phyloP scores from a whole-genome alignment of 2,888 invertebrate species.

The Caenorhabditis uteleia region DNA sequence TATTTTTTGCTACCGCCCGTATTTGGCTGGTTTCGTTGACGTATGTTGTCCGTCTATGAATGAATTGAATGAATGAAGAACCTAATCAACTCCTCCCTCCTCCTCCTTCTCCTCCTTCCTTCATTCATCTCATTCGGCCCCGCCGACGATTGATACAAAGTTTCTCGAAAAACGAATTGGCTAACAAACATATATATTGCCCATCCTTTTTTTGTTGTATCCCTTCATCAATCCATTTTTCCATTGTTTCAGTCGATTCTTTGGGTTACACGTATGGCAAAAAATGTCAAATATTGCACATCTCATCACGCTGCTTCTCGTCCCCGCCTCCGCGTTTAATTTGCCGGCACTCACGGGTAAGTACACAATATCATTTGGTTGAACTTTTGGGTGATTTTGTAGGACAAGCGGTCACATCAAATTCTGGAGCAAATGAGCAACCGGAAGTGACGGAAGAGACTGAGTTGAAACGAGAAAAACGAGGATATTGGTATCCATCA shows the following conservation, averaged over 20 bases:
- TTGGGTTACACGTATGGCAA: slow-evolving; percentile 24
- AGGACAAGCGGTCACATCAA: slow-evolving; percentile 48
- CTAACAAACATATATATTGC: too few relatives aligned
- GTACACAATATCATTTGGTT: too few relatives aligned
- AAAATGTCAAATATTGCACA: slow-evolving; percentile 12
- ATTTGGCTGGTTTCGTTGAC: too few relatives aligned
- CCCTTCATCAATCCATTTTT: slow-evolving; percentile 7
- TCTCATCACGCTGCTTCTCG: slow-evolving; percentile 13
- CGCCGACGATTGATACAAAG: too few relatives aligned
- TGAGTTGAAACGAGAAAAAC: slow-evolving; percentile 43
- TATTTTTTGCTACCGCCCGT: too few relatives aligned
- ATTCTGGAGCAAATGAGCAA: slow-evolving; percentile 44
- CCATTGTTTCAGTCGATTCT: slow-evolving; percentile 6
- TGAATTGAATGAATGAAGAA: too few relatives aligned
- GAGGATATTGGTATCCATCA: slow-evolving; percentile 48
- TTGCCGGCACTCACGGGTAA: too few relatives aligned
- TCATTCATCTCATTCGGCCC: too few relatives aligned
- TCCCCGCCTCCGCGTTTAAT: slow-evolving; percentile 19
- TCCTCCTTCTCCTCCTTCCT: background rate
- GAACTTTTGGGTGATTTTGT: slow-evolving; percentile 18
- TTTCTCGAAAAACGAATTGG: too few relatives aligned
- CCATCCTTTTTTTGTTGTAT: too few relatives aligned
- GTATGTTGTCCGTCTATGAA: too few relatives aligned
- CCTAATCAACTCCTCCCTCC: too few relatives aligned
- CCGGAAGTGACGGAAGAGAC: slow-evolving; percentile 1